Evolutionary conservation across 1,140 invertebrate genomes (phyloP).

Genomic region (Xylocopa sonorina): DNA sequence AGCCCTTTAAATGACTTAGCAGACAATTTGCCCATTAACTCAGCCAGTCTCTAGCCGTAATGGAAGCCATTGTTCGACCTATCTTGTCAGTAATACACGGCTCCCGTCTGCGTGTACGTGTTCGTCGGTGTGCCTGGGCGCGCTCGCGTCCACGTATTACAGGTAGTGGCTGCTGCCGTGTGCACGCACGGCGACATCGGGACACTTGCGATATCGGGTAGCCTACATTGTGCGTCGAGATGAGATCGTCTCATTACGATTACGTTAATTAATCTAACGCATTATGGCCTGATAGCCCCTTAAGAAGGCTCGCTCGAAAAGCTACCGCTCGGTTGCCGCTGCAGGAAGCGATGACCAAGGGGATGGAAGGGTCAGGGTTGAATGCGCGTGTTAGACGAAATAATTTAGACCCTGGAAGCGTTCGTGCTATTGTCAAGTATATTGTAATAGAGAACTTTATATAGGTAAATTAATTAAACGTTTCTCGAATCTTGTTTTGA

Average conservation of each 20-base stretch:
- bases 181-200: slow-evolving; percentile 68
- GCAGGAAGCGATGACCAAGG: too few species aligned
- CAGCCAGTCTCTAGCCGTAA: slow-evolving; percentile 76
- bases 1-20: slow-evolving; percentile 78
- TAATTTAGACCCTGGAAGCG: too few species aligned
- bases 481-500: too few species aligned
- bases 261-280: slow-evolving; percentile 79
- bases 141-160: slow-evolving; percentile 54
- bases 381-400: too few species aligned
- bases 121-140: slow-evolving; percentile 32
- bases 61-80: slow-evolving; percentile 80
- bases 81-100: slow-evolving; percentile 77
- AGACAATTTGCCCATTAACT: slow-evolving; percentile 79
- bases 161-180: slow-evolving; percentile 62
- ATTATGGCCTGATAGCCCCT: slow-evolving; percentile 59
- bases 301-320: slow-evolving; percentile 49
- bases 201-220: slow-evolving; percentile 71
- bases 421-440: too few species aligned
- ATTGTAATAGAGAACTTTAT: too few species aligned
- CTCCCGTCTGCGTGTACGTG: slow-evolving; percentile 24
- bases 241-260: slow-evolving; percentile 78
- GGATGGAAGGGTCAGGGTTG: not conserved
- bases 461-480: too few species aligned
- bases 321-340: not conserved
- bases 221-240: slow-evolving; percentile 77